Percentiles rank a stretch among this genome's conserved stretches.
Evolutionary conservation across 1,140 invertebrate genomes (phyloP).

Genomic region (Anoplophora glabripennis): DNA sequence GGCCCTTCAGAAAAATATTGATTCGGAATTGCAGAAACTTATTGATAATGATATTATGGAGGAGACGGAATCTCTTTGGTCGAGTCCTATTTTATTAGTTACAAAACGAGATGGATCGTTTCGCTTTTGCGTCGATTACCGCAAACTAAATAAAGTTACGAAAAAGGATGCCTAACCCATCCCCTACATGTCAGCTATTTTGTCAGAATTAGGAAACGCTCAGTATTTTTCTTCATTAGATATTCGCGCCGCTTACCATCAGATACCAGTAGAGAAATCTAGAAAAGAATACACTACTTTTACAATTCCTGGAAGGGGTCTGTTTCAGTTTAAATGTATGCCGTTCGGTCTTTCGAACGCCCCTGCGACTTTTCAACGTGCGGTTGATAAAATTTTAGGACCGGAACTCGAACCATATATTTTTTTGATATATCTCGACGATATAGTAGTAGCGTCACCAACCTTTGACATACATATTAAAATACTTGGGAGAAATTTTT

Average conservation of each 20-base stretch:
- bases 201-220: too few species aligned
- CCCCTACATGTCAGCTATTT: too few species aligned
- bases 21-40: too few species aligned
- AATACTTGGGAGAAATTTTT: slow-evolving; percentile 28
- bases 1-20: too few species aligned
- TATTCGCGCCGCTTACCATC: slow-evolving; percentile 42
- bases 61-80: too few species aligned
- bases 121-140: too few species aligned
- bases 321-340: slow-evolving; percentile 49
- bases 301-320: slow-evolving; percentile 47
- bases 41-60: too few species aligned
- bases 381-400: slow-evolving; percentile 18
- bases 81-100: too few species aligned
- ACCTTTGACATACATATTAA: slow-evolving; percentile 23
- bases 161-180: too few species aligned
- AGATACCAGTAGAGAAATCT: slow-evolving; percentile 38
- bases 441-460: slow-evolving; percentile 25
- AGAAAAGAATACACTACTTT: slow-evolving; percentile 49
- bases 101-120: too few species aligned
- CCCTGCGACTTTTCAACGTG: slow-evolving; percentile 31
- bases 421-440: slow-evolving; percentile 37
- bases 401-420: slow-evolving; percentile 22
- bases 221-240: too few species aligned
- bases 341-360: slow-evolving; percentile 50
- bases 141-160: too few species aligned